Conservation (phyloP, 2,797 vertebrate genomes). For the Corythornis leucogaster region DNA sequence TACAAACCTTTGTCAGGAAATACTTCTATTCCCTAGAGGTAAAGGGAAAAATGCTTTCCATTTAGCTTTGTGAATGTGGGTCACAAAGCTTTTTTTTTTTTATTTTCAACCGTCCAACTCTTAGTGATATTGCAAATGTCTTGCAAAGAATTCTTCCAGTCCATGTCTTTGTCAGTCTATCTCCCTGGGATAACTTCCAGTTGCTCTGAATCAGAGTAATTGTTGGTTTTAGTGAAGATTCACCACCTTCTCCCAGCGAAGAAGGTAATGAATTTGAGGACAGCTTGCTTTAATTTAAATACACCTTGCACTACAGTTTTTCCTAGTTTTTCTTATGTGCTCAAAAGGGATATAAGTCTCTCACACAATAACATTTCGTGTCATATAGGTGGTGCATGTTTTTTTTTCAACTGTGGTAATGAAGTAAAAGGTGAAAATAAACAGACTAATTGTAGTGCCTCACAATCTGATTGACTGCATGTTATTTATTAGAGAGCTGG, state of each 20-base stretch:
- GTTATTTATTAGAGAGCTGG: background rate
- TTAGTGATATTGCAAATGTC: background rate
- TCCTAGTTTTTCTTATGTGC: background rate
- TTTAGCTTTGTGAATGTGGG: background rate
- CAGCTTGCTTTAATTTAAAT: background rate
- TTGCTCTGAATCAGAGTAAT: background rate
- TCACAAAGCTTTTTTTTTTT: background rate
- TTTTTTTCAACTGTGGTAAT: background rate
- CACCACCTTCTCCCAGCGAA: background rate
- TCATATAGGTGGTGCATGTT: background rate
- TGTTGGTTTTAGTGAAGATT: background rate
- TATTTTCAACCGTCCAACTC: background rate
- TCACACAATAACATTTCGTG: background rate
- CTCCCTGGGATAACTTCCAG: background rate
- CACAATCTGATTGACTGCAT: background rate
- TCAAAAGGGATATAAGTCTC: background rate
- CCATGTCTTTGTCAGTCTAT: background rate
- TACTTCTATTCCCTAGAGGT: background rate
- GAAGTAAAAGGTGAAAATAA: slow-evolving; percentile 18
- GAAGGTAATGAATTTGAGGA: background rate
- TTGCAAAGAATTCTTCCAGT: background rate
- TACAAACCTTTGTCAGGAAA: background rate
- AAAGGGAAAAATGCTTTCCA: background rate
- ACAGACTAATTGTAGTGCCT: background rate
- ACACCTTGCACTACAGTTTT: background rate